Base-by-base conservation (phyloP, 2,888 invertebrate species). In the Chydorus sphaericus region DNA sequence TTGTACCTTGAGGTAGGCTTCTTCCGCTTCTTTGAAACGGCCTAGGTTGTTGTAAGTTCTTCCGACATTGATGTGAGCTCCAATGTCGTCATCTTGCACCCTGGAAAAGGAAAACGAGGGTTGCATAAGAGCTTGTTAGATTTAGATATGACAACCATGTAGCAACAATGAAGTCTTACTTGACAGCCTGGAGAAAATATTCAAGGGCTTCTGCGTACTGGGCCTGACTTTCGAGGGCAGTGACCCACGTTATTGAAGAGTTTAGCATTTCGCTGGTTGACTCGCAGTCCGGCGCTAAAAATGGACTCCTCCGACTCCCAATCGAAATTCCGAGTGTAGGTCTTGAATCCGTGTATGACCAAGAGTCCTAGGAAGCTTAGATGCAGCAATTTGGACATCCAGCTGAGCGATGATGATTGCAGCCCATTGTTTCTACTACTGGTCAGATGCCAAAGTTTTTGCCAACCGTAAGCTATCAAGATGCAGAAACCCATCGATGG, bases 401-500 rank as follows among this genome's bases (percentile, higher is more conserved):
- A 37, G 14, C 28, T 37, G 37, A 36, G 26, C 20, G 14, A 50
- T 11, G 6, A 8, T 31, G 6, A 36, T 10, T 26, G 8, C 30
- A 3, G 14, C 38, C 1, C 14, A 14, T 26, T 23, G 5, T 36
- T 53, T 16, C 48, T 11, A 11, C 16, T 44, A 26, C 16, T 11
- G 14, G 6, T 44, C 48, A 2, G 5, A 39, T 39, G 10, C n/a
- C n/a, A 6, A 6, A 44, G 7, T 20, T 80, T 60, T 23, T 63
- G 77, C 81, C 81, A 90, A 33, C 91, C 91, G 65, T 88, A 88
- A 3, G 89, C 91, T 3, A 93, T 79, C 23, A 96, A 75, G 70
- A 96, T 79, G 67, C 93, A 94, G 75, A 89, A 93, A 54, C 96
- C 96, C 92, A 96, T 93, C 14, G 93, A 93, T 1, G 96, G 96